phyloP scores from a whole-genome alignment of 2,113 vertebrate species.

The Phycodurus eques region DNA sequence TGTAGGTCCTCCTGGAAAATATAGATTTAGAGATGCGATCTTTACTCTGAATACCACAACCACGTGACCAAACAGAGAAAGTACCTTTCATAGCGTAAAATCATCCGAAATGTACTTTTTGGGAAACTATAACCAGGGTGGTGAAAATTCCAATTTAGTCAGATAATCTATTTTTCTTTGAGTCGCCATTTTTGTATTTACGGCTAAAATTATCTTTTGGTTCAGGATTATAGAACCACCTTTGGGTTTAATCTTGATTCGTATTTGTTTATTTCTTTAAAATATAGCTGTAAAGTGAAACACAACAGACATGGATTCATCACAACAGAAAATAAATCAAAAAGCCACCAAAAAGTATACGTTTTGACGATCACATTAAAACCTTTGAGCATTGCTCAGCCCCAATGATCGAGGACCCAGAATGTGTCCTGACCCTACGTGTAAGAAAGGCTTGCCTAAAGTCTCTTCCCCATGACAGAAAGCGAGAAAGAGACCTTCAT shows the following conservation, averaged over 20 bases:
- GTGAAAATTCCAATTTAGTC: not conserved
- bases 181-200: not conserved
- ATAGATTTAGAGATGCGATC: not conserved
- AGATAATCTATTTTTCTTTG: not conserved
- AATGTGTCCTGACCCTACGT: not conserved
- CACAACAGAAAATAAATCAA: not conserved
- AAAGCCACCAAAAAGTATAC: not conserved
- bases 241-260: not conserved
- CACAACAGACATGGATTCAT: not conserved
- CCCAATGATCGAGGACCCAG: not conserved
- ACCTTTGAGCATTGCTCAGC: not conserved
- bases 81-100: not conserved
- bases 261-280: too few species aligned
- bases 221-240: not conserved
- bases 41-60: not conserved
- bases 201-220: not conserved
- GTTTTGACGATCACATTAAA: not conserved
- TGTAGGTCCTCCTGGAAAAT: constrained; percentile 81
- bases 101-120: not conserved
- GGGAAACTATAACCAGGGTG: not conserved
- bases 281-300: not conserved
- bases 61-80: not conserved
- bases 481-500: constrained; percentile 80
- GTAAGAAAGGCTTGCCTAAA: not conserved
- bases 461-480: not conserved